Conservation (phyloP, 37 sponge, comb jelly and placozoan genomes). For the Theonella swinhoei region DNA sequence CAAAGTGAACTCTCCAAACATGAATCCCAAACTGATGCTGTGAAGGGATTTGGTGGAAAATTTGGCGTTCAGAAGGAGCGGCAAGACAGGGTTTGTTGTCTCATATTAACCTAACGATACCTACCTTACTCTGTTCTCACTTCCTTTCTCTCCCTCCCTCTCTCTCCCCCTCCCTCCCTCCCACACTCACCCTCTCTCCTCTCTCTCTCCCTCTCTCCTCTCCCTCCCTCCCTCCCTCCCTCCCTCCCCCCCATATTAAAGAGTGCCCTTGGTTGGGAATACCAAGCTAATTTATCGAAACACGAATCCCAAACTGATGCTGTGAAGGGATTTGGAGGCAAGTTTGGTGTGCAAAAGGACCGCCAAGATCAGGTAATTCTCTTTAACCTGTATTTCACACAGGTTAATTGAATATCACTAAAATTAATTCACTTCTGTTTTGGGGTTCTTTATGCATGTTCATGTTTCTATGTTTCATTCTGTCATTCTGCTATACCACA, state of each 20-base stretch:
- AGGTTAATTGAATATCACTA: background rate
- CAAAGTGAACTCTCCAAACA: conserved; percentile 78
- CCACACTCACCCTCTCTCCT: background rate
- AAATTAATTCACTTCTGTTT: too few relatives aligned
- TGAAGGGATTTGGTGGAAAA: conserved; percentile 91
- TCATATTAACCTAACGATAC: background rate
- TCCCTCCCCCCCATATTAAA: conserved; percentile 9
- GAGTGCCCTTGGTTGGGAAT: conserved; percentile 82
- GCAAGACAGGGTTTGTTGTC: conserved; percentile 72
- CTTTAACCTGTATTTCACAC: background rate
- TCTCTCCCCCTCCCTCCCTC: background rate
- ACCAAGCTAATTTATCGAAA: conserved; percentile 76
- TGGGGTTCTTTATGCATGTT: too few relatives aligned
- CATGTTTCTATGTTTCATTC: too few relatives aligned
- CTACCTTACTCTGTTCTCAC: background rate
- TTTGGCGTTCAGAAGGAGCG: conserved; percentile 93
- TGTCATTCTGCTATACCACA: conserved; percentile 7
- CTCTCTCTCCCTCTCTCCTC: background rate
- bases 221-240: background rate
- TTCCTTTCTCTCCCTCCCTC: background rate
- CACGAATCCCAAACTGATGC: conserved; percentile 92
- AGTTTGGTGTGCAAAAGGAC: conserved; percentile 85
- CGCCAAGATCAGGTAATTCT: conserved; percentile 62
- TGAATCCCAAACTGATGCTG: conserved; percentile 84
- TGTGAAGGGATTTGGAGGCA: conserved; percentile 91